These are phyloP conservation scores for Petrolisthes manimaculis DNA, from an alignment of 2,888 invertebrate species.

Conservation along the genomic window DNA sequence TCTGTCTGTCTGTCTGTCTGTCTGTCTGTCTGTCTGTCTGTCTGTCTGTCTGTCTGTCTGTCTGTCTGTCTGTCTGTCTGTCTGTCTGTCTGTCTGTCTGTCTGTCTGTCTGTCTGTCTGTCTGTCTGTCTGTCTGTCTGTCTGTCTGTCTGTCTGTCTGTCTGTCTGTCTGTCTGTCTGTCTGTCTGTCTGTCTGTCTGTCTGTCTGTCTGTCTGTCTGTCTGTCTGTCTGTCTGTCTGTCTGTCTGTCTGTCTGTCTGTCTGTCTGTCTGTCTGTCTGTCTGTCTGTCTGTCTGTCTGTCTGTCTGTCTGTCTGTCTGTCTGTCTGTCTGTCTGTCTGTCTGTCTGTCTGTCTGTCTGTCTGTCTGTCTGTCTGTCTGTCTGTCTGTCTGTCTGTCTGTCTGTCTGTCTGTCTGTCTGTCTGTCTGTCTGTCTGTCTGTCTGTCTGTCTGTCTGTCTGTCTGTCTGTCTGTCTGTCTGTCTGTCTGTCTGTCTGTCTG, in stretches of 20 bases:
- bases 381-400: conserved; percentile 26
- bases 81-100: conserved; percentile 26
- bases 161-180: conserved; percentile 26
- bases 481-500: conserved; percentile 26
- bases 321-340: conserved; percentile 26
- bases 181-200: conserved; percentile 26
- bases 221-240: conserved; percentile 26
- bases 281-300: conserved; percentile 26
- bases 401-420: conserved; percentile 26
- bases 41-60: conserved; percentile 26
- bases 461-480: conserved; percentile 26
- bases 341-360: conserved; percentile 26
- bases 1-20: conserved; percentile 7
- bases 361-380: conserved; percentile 26
- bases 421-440: conserved; percentile 26
- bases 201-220: conserved; percentile 26
- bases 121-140: conserved; percentile 26
- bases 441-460: conserved; percentile 26
- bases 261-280: conserved; percentile 26
- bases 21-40: conserved; percentile 20
- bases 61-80: conserved; percentile 26
- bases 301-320: conserved; percentile 26
- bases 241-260: conserved; percentile 26
- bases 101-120: conserved; percentile 26
- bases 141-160: conserved; percentile 26